A percentile compares a stretch with the other conserved stretches of the same genome.
These are phyloP conservation scores for Maniola hyperantus DNA, from an alignment of 2,888 invertebrate genomes.

Conservation along the genomic window DNA sequence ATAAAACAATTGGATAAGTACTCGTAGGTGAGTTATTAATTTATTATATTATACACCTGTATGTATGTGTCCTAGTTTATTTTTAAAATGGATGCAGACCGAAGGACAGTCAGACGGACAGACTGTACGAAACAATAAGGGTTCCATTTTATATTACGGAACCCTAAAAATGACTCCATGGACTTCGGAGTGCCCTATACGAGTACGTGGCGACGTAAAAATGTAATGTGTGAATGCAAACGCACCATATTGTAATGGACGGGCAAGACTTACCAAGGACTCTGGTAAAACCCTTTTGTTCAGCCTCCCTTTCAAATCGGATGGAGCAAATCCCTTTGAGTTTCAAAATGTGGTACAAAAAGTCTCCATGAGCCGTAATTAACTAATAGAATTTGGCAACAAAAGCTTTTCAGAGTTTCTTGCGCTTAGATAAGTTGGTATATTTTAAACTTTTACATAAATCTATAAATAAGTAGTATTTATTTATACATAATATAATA, in stretches of 20 bases:
- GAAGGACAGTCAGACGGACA: no score
- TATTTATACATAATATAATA: no score
- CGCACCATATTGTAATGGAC: background rate
- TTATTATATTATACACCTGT: no score
- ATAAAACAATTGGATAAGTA: no score
- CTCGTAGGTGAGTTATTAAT: no score
- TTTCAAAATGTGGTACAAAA: conserved; percentile 12
- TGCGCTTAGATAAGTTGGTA: background rate
- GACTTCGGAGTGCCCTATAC: no score
- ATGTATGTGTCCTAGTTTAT: no score
- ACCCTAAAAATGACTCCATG: background rate
- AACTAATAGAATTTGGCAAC: conserved; percentile 8
- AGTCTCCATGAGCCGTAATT: conserved; percentile 6
- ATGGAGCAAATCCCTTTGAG: background rate
- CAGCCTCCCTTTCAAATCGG: background rate
- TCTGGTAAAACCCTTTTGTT: conserved; percentile 6
- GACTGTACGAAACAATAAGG: no score
- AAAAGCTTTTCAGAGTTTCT: background rate
- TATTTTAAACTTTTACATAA: background rate
- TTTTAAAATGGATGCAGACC: no score
- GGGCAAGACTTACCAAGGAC: background rate
- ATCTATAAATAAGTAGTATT: background rate
- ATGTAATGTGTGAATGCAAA: conserved; percentile 2
- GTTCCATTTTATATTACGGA: background rate
- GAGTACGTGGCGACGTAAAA: no score